These are phyloP conservation scores for Platichthys stellatus DNA, from an alignment of 2,113 vertebrate genomes.

Conservation along the genomic window DNA sequence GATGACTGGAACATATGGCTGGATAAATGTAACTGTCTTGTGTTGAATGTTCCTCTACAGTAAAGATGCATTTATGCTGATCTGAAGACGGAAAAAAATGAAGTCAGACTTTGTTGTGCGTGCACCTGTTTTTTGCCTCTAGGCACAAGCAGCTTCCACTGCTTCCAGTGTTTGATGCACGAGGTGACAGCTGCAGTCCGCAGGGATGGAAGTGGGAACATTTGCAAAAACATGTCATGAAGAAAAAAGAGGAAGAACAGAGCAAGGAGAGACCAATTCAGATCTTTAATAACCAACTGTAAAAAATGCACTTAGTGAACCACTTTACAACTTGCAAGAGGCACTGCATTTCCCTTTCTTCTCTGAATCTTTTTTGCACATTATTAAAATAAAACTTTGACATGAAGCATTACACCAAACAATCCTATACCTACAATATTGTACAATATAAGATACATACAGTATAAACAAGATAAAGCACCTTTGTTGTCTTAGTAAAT, in stretches of 20 bases:
- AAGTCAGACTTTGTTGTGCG: slow-evolving; percentile 61
- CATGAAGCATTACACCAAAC: slow-evolving; percentile 91
- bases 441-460: slow-evolving; percentile 92
- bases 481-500: slow-evolving; percentile 84
- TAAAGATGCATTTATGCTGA: slow-evolving; percentile 55
- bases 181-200: slow-evolving; percentile 69
- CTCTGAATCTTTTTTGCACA: slow-evolving; percentile 86
- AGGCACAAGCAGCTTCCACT: slow-evolving; percentile 52
- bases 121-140: slow-evolving; percentile 73
- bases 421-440: slow-evolving; percentile 90
- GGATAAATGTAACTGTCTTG: slow-evolving; percentile 61
- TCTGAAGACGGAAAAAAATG: slow-evolving; percentile 41
- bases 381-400: slow-evolving; percentile 97
- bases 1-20: slow-evolving; percentile 28
- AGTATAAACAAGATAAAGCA: slow-evolving; percentile 90
- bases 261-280: slow-evolving; percentile 75
- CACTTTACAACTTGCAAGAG: slow-evolving; percentile 85
- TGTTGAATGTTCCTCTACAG: slow-evolving; percentile 48
- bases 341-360: slow-evolving; percentile 83
- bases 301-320: slow-evolving; percentile 88
- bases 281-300: slow-evolving; percentile 85
- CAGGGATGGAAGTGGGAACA: slow-evolving; percentile 62
- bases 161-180: slow-evolving; percentile 63
- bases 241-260: slow-evolving; percentile 59
- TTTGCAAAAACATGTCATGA: slow-evolving; percentile 57